Percentiles rank a stretch among this genome's conserved stretches.
phyloP scores from a whole-genome alignment of 2,797 vertebrate genomes.

The Malacoctenus gilli region DNA sequence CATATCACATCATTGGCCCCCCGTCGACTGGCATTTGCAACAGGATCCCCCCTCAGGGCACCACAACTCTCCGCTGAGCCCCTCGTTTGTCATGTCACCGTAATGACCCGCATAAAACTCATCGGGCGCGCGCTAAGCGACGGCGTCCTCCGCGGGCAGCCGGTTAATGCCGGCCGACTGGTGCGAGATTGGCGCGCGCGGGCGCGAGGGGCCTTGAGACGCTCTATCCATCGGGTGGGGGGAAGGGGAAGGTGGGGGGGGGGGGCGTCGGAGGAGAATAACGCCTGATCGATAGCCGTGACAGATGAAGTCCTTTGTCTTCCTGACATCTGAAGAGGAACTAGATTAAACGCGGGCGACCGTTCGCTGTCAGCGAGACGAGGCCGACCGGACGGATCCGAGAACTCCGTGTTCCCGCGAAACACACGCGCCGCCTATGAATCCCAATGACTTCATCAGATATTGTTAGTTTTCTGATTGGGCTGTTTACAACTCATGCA shows the following conservation, averaged over 20 bases:
- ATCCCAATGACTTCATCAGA: conserved; percentile 43
- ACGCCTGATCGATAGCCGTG: conserved; percentile 74
- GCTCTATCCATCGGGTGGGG: conserved; percentile 36
- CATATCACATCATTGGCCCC: conserved; percentile 54
- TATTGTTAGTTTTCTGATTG: conserved; percentile 30
- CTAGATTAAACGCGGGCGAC: conserved; percentile 71
- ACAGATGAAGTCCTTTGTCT: conserved; percentile 78
- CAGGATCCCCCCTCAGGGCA: conserved; percentile 55
- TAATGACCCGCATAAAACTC: conserved; percentile 58
- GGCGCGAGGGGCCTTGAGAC: conserved; percentile 65
- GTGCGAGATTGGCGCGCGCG: conserved; percentile 42
- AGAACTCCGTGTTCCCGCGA: conserved; percentile 45
- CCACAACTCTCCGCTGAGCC: conserved; percentile 24
- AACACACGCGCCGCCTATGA: conserved; percentile 4
- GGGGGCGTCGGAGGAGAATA: conserved; percentile 35
- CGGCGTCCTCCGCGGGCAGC: conserved; percentile 47
- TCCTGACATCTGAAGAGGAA: conserved; percentile 78
- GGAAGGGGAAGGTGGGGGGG: conserved; percentile 36
- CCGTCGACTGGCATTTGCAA: conserved; percentile 56
- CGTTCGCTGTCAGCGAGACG: conserved; percentile 57
- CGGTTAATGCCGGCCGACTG: conserved; percentile 64
- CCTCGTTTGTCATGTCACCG: conserved; percentile 67
- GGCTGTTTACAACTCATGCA: conserved; percentile 24
- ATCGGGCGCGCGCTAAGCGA: conserved; percentile 38
- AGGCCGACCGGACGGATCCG: conserved; percentile 30